phyloP scores from a whole-genome alignment of 2,888 invertebrate genomes.

The Nebria brevicollis region DNA sequence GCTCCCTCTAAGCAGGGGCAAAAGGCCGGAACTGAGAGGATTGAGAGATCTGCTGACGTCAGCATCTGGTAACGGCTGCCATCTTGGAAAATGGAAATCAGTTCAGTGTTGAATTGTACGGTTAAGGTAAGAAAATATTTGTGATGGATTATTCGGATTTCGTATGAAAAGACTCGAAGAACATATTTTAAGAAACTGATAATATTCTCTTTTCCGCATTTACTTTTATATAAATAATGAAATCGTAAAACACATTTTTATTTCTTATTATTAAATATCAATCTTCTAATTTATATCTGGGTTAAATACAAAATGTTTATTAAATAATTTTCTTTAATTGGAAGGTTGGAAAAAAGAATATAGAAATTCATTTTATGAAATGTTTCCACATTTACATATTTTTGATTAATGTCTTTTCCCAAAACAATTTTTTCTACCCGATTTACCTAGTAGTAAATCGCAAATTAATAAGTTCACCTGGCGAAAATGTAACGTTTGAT shows the following conservation, averaged over 20 bases:
- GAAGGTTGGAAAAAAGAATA: too few relatives aligned
- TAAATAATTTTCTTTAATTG: too few relatives aligned
- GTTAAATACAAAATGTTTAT: too few relatives aligned
- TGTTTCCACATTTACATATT: neutral
- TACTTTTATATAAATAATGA: too few relatives aligned
- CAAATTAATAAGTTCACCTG: slow-evolving; percentile 18
- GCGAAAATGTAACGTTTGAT: neutral
- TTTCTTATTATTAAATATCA: too few relatives aligned
- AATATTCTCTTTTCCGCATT: neutral
- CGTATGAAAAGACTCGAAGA: neutral
- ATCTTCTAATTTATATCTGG: too few relatives aligned
- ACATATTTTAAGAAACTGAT: neutral
- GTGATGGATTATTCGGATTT: neutral
- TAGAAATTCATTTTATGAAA: neutral
- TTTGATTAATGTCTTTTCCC: neutral
- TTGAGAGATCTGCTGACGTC: slow-evolving; percentile 17
- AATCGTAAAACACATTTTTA: too few relatives aligned
- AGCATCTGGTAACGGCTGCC: slow-evolving; percentile 9
- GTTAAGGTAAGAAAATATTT: neutral
- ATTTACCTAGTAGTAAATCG: neutral
- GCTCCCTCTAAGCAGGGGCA: slow-evolving; percentile 2
- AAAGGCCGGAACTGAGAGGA: slow-evolving; percentile 12
- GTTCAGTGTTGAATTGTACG: neutral
- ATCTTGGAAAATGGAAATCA: slow-evolving; percentile 21
- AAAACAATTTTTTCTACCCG: neutral